Percentiles rank a stretch among this genome's conserved stretches.
Evolutionary conservation across 1,140 invertebrate genomes (phyloP).

Genomic region (Trinorchestia longiramus): DNA sequence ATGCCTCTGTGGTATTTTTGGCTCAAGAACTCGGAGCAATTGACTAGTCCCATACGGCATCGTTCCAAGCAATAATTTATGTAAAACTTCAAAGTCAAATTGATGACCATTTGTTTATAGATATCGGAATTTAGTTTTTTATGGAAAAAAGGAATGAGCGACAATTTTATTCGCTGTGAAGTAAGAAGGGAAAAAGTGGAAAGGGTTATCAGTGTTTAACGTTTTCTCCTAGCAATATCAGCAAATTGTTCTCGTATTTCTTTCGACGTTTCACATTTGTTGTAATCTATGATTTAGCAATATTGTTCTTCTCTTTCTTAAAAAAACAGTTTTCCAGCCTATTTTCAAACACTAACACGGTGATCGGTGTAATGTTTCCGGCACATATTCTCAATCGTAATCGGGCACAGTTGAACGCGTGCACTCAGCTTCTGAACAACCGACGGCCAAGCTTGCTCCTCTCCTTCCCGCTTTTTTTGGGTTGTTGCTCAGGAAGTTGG

Average conservation of each 20-base stretch:
- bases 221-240: background rate
- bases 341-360: background rate
- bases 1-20: background rate
- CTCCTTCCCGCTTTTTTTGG: background rate
- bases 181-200: background rate
- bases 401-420: background rate
- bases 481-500: conserved; percentile 39
- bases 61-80: background rate
- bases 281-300: background rate
- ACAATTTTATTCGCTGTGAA: background rate
- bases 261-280: background rate
- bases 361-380: background rate
- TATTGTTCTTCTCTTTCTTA: background rate
- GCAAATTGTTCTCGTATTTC: background rate
- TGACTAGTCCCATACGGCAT: background rate
- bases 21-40: too few relatives aligned
- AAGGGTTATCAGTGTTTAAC: background rate
- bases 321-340: background rate
- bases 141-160: background rate
- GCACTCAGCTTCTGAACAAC: background rate
- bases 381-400: background rate
- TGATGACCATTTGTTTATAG: background rate
- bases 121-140: background rate
- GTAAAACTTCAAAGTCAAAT: background rate
- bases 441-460: background rate